phyloP scores from a whole-genome alignment of 2,888 invertebrate genomes.

The Thera obeliscata region DNA sequence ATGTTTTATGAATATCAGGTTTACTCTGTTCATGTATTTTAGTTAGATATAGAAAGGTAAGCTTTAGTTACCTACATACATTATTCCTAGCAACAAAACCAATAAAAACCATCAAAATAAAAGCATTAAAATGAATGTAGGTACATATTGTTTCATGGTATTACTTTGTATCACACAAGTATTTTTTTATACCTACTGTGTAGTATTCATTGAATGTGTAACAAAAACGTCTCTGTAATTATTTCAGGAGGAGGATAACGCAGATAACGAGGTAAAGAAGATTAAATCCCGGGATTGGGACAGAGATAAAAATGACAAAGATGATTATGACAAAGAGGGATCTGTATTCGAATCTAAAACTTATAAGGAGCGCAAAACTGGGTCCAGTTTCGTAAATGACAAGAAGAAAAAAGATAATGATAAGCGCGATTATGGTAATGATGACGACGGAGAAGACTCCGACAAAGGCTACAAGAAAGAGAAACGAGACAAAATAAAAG shows the following conservation, averaged over 20 bases:
- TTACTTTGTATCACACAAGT: conserved; percentile 5
- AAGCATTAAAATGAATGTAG: background rate
- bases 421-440: conserved; percentile 69
- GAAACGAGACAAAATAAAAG: conserved; percentile 73
- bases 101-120: conserved; percentile 6
- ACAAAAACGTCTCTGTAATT: background rate
- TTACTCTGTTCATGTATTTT: conserved; percentile 9
- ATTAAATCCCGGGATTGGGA: conserved; percentile 80
- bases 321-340: conserved; percentile 69
- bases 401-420: conserved; percentile 79
- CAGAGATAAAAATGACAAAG: conserved; percentile 72
- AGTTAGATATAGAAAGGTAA: conserved; percentile 17
- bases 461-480: conserved; percentile 69
- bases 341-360: conserved; percentile 74
- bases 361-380: conserved; percentile 72
- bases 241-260: conserved; percentile 72
- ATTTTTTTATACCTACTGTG: background rate
- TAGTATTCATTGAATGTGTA: background rate
- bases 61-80: background rate
- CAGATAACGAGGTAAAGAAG: conserved; percentile 76
- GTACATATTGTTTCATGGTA: conserved; percentile 4
- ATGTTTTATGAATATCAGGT: conserved; percentile 16
- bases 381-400: conserved; percentile 65
- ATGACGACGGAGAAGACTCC: conserved; percentile 74
- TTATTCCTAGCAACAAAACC: background rate